Base-by-base conservation (phyloP, 2,888 invertebrate genomes). In the Hydraecia micacea region DNA sequence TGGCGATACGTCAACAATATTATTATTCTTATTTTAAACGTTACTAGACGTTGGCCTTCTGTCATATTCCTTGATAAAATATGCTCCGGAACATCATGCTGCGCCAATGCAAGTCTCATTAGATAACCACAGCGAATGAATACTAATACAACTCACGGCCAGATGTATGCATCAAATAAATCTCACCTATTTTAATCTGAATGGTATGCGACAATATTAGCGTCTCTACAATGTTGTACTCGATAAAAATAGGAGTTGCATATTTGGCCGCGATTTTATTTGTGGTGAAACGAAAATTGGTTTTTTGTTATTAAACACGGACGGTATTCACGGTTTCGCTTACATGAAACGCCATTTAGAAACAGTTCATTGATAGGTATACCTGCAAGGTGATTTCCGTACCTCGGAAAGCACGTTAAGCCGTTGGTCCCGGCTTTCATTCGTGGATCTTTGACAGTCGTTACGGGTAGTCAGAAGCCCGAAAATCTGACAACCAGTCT, bases 21-120 rank as follows among this genome's bases (percentile, higher is more conserved):
- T 15, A 15, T 74, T 32, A 32, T 32, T 81, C 32, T n/a, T 65
- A 32, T 15, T 81, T 39, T 3, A 42, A 39, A n/a, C 3, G 0
- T 28, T 28, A 13, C 2, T 13, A 13, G 0, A n/a, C 6, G 8
- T 83, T 74, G 36, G 28, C 36, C 86, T 78, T 86, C 86, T 84
- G 78, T 32, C 15, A 21, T 66, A 42, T 60, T 75, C 21, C 21
- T 39, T 62, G 46, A 58, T 55, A 73, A 73, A 73, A 73, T 60
- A 73, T 32, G 28, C 15, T 39, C 28, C 58, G 63, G 55, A 70
- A 71, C 60, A 86, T 74, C 63, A 83, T 68, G 69, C 55, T 67
- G 77, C 86, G 65, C 55, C 86, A 71, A 86, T 77, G 86, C 86
- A 78, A 86, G 68, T 84, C 73, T 83, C 84, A 86, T 84, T 84